Conservation (phyloP, 2,113 vertebrate genomes). For the Ascaphus truei region DNA sequence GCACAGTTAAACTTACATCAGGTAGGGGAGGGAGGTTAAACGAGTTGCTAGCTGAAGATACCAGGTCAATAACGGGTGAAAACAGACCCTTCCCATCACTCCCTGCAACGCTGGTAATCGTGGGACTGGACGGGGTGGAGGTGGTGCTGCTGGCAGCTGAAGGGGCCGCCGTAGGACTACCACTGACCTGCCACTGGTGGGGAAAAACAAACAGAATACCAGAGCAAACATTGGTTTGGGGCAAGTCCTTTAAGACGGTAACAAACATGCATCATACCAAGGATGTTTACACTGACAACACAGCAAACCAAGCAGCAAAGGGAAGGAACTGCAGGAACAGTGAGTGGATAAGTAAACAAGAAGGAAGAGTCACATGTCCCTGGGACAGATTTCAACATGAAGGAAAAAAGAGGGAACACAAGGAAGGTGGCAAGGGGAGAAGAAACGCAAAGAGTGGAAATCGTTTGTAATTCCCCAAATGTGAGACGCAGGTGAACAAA, state of each 20-base stretch:
- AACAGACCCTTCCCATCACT: constrained; percentile 55
- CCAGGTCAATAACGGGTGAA: constrained; percentile 64
- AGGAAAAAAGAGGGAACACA: no score
- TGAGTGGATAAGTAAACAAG: constrained; percentile 20
- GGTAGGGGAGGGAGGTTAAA: constrained; percentile 72
- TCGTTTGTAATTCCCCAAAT: no score
- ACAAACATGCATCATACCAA: no score
- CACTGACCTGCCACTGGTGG: constrained; percentile 64
- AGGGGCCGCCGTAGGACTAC: constrained; percentile 45
- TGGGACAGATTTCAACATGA: no score
- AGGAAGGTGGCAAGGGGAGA: no score
- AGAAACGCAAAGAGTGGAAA: no score
- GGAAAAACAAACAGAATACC: background rate
- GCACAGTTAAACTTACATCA: constrained; percentile 59
- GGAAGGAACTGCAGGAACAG: background rate
- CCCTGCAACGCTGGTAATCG: constrained; percentile 61
- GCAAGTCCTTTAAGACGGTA: background rate
- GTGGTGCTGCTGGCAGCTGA: constrained; percentile 55
- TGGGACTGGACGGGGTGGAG: constrained; percentile 68
- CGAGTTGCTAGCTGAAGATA: constrained; percentile 59
- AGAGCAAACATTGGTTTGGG: background rate
- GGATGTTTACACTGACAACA: no score
- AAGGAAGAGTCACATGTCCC: no score
- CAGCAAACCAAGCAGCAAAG: background rate
- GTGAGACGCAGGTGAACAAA: no score